Evolutionary conservation across 2,797 vertebrate species (phyloP).

Genomic region (Trichosurus vulpecula): DNA sequence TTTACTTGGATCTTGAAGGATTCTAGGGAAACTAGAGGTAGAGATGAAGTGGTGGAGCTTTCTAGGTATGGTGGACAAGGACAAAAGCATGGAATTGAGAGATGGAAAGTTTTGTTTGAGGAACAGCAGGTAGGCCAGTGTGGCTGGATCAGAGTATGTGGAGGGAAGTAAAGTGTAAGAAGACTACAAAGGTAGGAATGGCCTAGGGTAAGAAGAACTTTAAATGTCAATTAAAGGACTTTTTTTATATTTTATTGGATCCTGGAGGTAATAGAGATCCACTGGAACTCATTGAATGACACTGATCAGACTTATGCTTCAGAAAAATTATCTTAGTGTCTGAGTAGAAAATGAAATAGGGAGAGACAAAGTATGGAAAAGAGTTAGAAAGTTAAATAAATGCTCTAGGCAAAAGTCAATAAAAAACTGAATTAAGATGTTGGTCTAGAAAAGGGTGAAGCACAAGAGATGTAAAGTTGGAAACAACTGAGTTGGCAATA

Average conservation of each 20-base stretch:
- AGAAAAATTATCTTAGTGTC: background rate
- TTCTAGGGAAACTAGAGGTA: background rate
- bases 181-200: background rate
- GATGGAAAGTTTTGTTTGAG: background rate
- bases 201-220: background rate
- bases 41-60: background rate
- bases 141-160: background rate
- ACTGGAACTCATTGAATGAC: background rate
- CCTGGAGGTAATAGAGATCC: background rate
- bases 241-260: background rate
- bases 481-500: background rate
- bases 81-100: background rate
- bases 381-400: background rate
- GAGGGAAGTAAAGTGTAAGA: background rate
- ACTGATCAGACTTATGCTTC: background rate
- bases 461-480: background rate
- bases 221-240: slow-evolving; percentile 28
- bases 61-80: background rate
- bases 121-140: background rate
- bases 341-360: background rate
- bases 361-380: background rate
- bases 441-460: background rate
- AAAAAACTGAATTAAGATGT: background rate
- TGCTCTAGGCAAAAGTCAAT: background rate
- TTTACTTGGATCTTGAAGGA: background rate